Conservation (phyloP, 2,797 vertebrate genomes). For the Sebastes alutus region DNA sequence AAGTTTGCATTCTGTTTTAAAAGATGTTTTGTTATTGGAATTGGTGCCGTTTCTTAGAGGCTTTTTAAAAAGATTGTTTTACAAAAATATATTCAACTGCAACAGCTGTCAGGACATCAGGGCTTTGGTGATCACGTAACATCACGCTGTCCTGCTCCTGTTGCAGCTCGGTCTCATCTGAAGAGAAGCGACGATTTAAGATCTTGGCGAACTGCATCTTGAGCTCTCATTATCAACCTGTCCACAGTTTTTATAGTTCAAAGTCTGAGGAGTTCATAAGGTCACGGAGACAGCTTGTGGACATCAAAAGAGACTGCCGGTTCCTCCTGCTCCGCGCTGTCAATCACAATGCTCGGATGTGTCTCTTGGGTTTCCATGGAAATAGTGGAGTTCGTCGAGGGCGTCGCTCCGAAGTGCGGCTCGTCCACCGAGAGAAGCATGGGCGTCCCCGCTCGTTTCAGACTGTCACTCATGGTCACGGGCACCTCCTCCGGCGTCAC, state of each 20-base stretch:
- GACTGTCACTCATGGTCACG: constrained; percentile 83
- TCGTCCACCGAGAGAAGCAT: constrained; percentile 88
- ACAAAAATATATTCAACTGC: constrained; percentile 71
- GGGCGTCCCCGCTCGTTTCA: constrained; percentile 82
- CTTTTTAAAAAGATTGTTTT: constrained; percentile 56
- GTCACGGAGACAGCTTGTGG: constrained; percentile 79
- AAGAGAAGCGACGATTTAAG: neutral
- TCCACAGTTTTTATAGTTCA: neutral
- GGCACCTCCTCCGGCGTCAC: constrained; percentile 90
- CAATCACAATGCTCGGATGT: constrained; percentile 82
- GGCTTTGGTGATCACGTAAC: neutral
- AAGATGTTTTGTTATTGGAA: constrained; percentile 45
- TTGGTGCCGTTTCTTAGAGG: constrained; percentile 38
- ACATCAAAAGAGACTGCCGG: constrained; percentile 79
- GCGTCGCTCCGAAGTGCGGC: constrained; percentile 65
- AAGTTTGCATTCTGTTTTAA: constrained; percentile 51
- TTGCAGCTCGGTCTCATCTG: neutral
- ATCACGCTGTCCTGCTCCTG: neutral
- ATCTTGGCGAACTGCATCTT: neutral
- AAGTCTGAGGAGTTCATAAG: constrained; percentile 6
- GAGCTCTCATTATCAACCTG: neutral
- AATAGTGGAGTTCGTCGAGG: constrained; percentile 70
- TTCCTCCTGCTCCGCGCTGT: constrained; percentile 74
- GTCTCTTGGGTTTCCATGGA: constrained; percentile 86
- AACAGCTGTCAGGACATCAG: neutral